Conservation (phyloP, 2,113 vertebrate species). For the Paramormyrops kingsleyae region DNA sequence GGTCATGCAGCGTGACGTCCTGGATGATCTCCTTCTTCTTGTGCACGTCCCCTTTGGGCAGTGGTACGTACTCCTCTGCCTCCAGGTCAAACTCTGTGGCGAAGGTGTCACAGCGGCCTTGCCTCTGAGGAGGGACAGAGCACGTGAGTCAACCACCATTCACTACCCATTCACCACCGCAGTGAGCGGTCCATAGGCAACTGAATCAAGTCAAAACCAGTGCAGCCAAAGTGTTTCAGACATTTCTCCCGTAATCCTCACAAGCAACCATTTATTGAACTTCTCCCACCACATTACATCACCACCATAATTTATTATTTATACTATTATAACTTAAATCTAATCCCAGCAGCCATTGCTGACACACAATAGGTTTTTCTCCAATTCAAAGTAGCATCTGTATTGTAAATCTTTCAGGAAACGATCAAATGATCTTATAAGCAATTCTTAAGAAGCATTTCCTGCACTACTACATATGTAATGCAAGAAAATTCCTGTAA, state of each 20-base stretch:
- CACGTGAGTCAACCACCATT: background rate
- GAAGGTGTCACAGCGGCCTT: conserved; percentile 95
- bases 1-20: conserved; percentile 92
- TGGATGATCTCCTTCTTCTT: conserved; percentile 99
- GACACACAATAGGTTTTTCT: background rate
- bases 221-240: background rate
- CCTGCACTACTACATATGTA: background rate
- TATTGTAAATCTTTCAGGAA: background rate
- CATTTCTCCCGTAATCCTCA: background rate
- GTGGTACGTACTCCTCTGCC: conserved; percentile 94
- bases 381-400: background rate
- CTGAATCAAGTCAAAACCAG: background rate
- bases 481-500: background rate
- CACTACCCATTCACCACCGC: background rate
- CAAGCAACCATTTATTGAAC: background rate
- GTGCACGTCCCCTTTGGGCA: conserved; percentile 97
- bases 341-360: background rate
- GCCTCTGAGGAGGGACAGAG: conserved; percentile 67
- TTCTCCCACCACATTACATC: background rate
- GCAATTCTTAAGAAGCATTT: background rate
- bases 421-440: background rate
- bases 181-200: background rate
- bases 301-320: background rate
- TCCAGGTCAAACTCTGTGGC: conserved; percentile 98
- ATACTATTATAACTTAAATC: background rate